Evolutionary conservation across 2,888 invertebrate genomes (phyloP), one percentile per base, ranked within the genome.

Genomic region (Leptogaster cylindrica): DNA sequence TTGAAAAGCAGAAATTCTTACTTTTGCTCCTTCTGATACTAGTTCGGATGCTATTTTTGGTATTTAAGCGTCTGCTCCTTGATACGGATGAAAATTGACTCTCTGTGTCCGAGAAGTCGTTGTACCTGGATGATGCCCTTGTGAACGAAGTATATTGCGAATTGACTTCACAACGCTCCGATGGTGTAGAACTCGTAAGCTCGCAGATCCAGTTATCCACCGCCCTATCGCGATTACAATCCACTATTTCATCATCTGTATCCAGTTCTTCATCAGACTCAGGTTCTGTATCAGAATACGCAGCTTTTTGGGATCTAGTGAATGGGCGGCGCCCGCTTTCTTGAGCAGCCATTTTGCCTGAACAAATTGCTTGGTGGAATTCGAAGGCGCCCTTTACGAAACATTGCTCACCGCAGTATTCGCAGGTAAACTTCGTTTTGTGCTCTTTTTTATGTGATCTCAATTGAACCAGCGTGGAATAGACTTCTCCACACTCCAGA

Each of bases 341-440:
- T 12, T n/a, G 16, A 7, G 41, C 28, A 4, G 14, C 51, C 4
- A 20, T 27, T 44, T 52, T 52, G 14, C 70, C 71, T 12, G 23
- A 44, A 39, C 71, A 71, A 14, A 50, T 27, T 0, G 71, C 70
- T 51, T 68, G 55, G 23, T 71, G 71, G 18, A 66, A 52, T 8
- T 71, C 67, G 7, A 63, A 27, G 27, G 68, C 66, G 10, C 23
- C 1, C 6, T 10, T 50, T 1, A 65, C 14, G 8, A 10, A 50
- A 50, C 70, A 70, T 50, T 63, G 12, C 7, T 52, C 14, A 18
- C 50, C n/a, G 48, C 71, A 71, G n/a, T 58, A 50, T 8, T 16
- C 14, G 28, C 71, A 71, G 31, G 58, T 23, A 16, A 44, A 27
- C 18, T 16, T 23, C 14, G 14, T n/a, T 8, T 33, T 36, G 50